Conservation (phyloP, 2,113 vertebrate genomes). For the Solenodon paradoxus region DNA sequence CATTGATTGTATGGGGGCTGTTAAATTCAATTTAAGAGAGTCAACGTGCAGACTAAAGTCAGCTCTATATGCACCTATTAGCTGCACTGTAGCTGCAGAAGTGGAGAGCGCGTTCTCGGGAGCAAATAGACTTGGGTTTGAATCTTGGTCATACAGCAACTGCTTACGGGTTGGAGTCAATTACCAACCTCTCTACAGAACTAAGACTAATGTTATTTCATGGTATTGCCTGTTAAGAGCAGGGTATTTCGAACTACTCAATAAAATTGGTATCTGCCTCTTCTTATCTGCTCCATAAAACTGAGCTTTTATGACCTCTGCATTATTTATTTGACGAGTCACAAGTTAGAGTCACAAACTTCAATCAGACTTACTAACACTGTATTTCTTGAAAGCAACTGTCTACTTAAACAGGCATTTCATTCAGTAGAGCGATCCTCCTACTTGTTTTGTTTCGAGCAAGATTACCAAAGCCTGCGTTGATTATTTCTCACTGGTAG, state of each 20-base stretch:
- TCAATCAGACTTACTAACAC: background rate
- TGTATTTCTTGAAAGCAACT: conserved; percentile 20
- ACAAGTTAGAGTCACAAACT: background rate
- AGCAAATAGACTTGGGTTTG: background rate
- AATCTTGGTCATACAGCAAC: background rate
- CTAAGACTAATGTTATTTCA: background rate
- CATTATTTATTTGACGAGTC: background rate
- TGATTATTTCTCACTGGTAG: background rate
- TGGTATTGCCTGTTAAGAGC: background rate
- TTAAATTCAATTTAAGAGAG: background rate
- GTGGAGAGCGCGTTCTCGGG: background rate
- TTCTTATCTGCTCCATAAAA: background rate
- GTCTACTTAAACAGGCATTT: background rate
- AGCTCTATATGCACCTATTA: background rate
- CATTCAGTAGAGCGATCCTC: background rate
- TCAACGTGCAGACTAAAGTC: background rate
- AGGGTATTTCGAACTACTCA: background rate
- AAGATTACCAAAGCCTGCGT: background rate
- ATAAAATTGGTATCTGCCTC: background rate
- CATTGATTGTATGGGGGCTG: background rate
- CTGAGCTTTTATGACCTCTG: background rate
- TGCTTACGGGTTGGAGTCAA: background rate
- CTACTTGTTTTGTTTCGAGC: background rate
- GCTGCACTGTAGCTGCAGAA: background rate
- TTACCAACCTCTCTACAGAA: background rate